phyloP scores from a whole-genome alignment of 2,113 vertebrate genomes.

The Catharus bicknelli region DNA sequence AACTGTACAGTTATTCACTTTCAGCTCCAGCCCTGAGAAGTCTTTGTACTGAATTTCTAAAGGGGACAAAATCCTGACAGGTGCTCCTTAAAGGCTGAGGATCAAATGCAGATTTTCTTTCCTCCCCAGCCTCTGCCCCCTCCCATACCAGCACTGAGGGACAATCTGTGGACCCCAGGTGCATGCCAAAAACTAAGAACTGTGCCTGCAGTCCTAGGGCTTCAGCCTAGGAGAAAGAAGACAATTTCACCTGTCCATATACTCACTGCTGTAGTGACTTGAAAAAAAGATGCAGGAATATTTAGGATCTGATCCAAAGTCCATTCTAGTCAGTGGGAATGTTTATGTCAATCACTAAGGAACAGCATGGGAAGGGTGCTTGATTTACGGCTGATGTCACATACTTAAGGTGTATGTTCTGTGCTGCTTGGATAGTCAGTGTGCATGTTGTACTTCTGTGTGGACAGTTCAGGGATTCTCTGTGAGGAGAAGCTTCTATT shows the following conservation, averaged over 20 bases:
- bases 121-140: neutral
- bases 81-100: neutral
- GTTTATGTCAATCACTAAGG: neutral
- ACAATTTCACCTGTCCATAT: fast-evolving
- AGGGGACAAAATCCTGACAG: neutral
- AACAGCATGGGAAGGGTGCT: neutral
- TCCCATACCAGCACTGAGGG: neutral
- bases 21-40: neutral
- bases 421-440: neutral
- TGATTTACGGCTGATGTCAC: neutral
- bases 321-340: neutral
- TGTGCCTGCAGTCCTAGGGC: neutral
- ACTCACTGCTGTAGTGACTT: neutral
- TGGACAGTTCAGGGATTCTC: neutral
- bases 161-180: fast-evolving
- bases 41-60: neutral
- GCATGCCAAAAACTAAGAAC: fast-evolving
- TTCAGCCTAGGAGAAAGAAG: neutral
- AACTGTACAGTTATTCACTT: neutral
- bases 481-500: neutral
- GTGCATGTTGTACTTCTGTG: neutral
- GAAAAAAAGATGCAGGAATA: neutral
- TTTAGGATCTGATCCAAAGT: neutral
- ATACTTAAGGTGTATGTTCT: neutral
- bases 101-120: neutral